These are phyloP conservation scores for Meteorus colon DNA, from an alignment of 2,888 invertebrate genomes.

Conservation along the genomic window DNA sequence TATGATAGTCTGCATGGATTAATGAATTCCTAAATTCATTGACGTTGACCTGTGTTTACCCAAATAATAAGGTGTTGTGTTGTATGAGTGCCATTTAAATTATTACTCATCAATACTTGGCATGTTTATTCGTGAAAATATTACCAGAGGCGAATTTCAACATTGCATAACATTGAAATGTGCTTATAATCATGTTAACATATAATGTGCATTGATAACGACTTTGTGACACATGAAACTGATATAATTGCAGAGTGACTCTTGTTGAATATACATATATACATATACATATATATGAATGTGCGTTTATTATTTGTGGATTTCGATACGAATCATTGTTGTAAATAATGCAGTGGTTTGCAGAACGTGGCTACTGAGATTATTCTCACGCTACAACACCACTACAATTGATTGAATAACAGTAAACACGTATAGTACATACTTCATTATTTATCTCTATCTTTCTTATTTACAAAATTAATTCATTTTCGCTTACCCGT, in stretches of 20 bases:
- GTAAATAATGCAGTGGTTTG: constrained; percentile 7
- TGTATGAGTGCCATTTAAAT: neutral
- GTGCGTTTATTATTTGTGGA: neutral
- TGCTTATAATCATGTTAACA: neutral
- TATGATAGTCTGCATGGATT: neutral
- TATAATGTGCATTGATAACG: neutral
- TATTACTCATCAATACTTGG: neutral
- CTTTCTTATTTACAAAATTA: neutral
- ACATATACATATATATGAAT: neutral
- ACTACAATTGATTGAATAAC: neutral
- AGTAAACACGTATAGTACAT: neutral
- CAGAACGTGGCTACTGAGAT: constrained; percentile 9
- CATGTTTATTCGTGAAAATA: neutral
- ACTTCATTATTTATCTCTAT: neutral
- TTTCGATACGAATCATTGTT: constrained; percentile 5
- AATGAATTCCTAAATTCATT: neutral
- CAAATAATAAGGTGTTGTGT: neutral
- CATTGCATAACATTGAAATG: neutral
- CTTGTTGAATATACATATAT: neutral
- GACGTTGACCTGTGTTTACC: neutral
- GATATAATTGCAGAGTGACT: constrained; percentile 6
- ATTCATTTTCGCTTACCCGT: constrained; percentile 77
- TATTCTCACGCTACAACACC: constrained; percentile 18
- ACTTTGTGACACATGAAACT: constrained; percentile 15
- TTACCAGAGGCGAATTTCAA: neutral